Evolutionary conservation across 2,888 invertebrate species (phyloP).

Genomic region (Antheraea yamamai): DNA sequence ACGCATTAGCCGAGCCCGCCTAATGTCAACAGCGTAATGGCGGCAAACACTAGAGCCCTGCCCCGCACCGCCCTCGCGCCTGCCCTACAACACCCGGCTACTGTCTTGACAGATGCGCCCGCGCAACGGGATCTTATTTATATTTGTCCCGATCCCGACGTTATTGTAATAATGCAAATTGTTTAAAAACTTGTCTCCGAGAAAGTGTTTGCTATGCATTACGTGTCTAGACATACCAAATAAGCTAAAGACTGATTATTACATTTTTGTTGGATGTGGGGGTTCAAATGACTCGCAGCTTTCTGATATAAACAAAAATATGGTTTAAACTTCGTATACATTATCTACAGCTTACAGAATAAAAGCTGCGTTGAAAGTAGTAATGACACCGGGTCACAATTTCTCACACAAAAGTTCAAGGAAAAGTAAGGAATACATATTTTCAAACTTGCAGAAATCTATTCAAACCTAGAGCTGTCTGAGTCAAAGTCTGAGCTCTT

Average conservation of each 20-base stretch:
- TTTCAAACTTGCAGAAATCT: too few relatives aligned
- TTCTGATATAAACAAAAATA: too few relatives aligned
- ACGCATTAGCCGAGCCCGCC: slow-evolving; percentile 73
- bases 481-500: too few relatives aligned
- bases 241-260: neutral
- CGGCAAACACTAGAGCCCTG: slow-evolving; percentile 61
- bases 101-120: slow-evolving; percentile 38
- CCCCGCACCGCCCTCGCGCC: slow-evolving; percentile 26
- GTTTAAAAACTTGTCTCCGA: slow-evolving; percentile 5
- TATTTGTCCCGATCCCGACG: neutral
- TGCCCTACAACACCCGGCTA: slow-evolving; percentile 38
- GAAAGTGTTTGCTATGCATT: slow-evolving; percentile 2
- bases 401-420: too few relatives aligned
- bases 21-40: slow-evolving; percentile 74
- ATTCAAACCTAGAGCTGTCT: too few relatives aligned
- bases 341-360: too few relatives aligned
- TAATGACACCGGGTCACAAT: too few relatives aligned
- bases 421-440: too few relatives aligned
- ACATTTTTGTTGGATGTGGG: neutral
- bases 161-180: slow-evolving; percentile 6
- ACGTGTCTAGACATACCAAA: neutral
- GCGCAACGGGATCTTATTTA: slow-evolving; percentile 10
- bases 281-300: neutral
- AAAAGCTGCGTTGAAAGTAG: too few relatives aligned
- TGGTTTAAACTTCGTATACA: too few relatives aligned